phyloP scores from a whole-genome alignment of 2,113 vertebrate species.

The Etheostoma spectabile region DNA sequence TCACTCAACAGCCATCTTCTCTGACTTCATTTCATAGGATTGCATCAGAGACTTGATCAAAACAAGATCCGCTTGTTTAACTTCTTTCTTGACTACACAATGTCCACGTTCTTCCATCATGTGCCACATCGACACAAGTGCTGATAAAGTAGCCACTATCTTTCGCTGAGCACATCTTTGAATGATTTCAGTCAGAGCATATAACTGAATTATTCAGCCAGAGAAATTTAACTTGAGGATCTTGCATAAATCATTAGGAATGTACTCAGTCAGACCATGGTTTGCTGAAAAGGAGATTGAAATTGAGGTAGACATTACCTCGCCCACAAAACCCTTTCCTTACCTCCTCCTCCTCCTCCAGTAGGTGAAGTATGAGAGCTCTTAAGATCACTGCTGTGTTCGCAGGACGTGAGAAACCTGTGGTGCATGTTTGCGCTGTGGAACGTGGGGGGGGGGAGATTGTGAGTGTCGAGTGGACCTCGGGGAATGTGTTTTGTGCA shows the following conservation, averaged over 20 bases:
- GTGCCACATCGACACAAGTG: slow-evolving; percentile 37
- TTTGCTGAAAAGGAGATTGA: slow-evolving; percentile 64
- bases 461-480: slow-evolving; percentile 54
- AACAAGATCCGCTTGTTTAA: slow-evolving; percentile 44
- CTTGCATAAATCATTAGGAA: slow-evolving; percentile 75
- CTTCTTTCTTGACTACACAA: slow-evolving; percentile 38
- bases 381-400: slow-evolving; percentile 49
- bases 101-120: slow-evolving; percentile 52
- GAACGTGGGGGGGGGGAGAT: not conserved
- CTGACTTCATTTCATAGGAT: slow-evolving; percentile 44
- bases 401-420: slow-evolving; percentile 43
- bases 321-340: slow-evolving; percentile 28
- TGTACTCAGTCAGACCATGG: slow-evolving; percentile 58
- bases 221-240: slow-evolving; percentile 63
- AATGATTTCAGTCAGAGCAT: slow-evolving; percentile 39
- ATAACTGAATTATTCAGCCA: slow-evolving; percentile 59
- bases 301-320: slow-evolving; percentile 64
- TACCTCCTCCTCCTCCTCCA: slow-evolving; percentile 36
- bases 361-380: slow-evolving; percentile 53
- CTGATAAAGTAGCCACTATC: slow-evolving; percentile 37
- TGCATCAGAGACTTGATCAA: slow-evolving; percentile 57
- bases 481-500: slow-evolving; percentile 45
- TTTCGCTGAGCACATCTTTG: slow-evolving; percentile 40
- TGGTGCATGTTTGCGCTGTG: slow-evolving; percentile 22
- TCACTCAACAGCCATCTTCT: slow-evolving; percentile 25